These are phyloP conservation scores for Hyalella azteca DNA, from an alignment of 2,888 invertebrate genomes.

Conservation along the genomic window DNA sequence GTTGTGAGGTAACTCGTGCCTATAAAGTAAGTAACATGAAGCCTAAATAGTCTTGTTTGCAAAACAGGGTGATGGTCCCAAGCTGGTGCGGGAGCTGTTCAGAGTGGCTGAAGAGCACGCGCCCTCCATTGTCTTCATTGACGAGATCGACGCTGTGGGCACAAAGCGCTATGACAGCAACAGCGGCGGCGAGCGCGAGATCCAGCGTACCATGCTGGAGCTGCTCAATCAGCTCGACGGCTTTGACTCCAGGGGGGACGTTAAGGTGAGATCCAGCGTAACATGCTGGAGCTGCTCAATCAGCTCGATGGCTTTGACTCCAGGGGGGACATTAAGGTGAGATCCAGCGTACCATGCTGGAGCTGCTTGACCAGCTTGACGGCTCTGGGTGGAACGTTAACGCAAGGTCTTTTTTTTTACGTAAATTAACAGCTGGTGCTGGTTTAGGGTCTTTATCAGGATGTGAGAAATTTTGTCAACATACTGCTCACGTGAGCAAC, in stretches of 20 bases:
- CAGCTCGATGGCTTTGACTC: not conserved
- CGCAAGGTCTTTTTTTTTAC: slow-evolving; percentile 68
- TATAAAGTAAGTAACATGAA: no score
- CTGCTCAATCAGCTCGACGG: slow-evolving; percentile 97
- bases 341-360: slow-evolving; percentile 99
- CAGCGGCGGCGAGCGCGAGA: slow-evolving; percentile 98
- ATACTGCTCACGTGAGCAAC: no score
- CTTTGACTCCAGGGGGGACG: slow-evolving; percentile 94
- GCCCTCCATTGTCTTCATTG: slow-evolving; percentile 98
- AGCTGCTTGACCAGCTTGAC: slow-evolving; percentile 96
- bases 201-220: slow-evolving; percentile 99
- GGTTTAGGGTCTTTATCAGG: no score
- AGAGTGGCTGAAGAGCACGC: slow-evolving; percentile 99
- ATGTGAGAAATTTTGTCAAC: no score
- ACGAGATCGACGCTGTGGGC: slow-evolving; percentile 99
- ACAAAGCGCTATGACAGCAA: slow-evolving; percentile 99
- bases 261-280: slow-evolving; percentile 72
- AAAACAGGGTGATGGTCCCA: slow-evolving; percentile 99
- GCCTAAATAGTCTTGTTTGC: no score
- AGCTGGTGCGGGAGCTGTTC: slow-evolving; percentile 95
- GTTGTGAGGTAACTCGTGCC: no score
- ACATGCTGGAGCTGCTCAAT: not conserved
- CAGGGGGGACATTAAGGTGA: slow-evolving; percentile 89
- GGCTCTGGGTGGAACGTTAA: slow-evolving; percentile 97
- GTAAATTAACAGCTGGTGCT: no score